These are phyloP conservation scores for Epizoanthus ramosus DNA, from an alignment of 92 coral and sea anemone species.

Conservation along the genomic window DNA sequence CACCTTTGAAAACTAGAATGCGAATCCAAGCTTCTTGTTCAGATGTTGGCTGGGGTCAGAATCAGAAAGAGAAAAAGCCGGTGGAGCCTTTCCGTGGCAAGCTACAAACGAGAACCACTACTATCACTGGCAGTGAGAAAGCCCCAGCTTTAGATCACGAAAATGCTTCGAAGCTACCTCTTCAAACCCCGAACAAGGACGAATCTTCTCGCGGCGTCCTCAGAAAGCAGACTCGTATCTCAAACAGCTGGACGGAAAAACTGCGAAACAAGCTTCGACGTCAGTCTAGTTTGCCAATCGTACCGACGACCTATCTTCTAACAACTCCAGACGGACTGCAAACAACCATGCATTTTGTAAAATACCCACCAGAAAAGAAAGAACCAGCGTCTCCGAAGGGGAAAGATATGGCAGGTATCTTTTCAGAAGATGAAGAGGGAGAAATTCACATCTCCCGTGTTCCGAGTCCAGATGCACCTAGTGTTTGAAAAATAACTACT, in stretches of 20 bases:
- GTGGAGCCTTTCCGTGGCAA: constrained; percentile 67
- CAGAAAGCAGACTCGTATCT: constrained; percentile 61
- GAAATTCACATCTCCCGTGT: constrained; percentile 96
- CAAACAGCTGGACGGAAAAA: constrained; percentile 81
- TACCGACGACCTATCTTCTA: constrained; percentile 96
- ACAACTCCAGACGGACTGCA: constrained; percentile 90
- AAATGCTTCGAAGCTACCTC: constrained; percentile 7
- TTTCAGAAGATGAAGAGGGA: constrained; percentile 97
- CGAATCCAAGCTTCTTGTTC: constrained; percentile 13
- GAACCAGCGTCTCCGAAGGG: constrained; percentile 53
- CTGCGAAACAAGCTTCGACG: constrained; percentile 80
- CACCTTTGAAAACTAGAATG: constrained; percentile 38
- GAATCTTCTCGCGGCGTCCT: constrained; percentile 7
- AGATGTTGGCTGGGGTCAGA: constrained; percentile 18
- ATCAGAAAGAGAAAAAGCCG: constrained; percentile 53
- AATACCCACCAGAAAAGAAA: constrained; percentile 86
- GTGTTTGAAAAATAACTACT: constrained; percentile 53
- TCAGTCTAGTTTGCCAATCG: constrained; percentile 93
- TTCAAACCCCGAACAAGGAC: not conserved
- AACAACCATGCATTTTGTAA: constrained; percentile 85
- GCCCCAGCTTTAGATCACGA: not conserved
- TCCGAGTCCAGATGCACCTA: constrained; percentile 95
- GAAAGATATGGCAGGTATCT: constrained; percentile 58
- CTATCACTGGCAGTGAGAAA: not conserved
- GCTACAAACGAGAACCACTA: constrained; percentile 32